Percentiles rank a stretch among this genome's conserved stretches.
Conservation (phyloP, 2,888 invertebrate genomes). For the Macrophya alboannulata region DNA sequence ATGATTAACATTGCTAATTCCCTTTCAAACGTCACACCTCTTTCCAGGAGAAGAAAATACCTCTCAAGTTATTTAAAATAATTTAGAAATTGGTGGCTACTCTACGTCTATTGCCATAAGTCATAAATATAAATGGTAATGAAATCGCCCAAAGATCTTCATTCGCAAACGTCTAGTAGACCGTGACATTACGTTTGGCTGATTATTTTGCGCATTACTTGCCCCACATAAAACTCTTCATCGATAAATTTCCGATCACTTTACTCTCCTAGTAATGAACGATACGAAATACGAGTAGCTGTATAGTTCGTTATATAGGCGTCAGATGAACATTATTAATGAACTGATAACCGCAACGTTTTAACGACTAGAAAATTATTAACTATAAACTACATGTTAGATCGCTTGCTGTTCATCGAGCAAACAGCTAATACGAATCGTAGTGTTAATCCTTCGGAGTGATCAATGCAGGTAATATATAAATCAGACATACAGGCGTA, state of each 20-base stretch:
- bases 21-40: not conserved
- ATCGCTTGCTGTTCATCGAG: not conserved
- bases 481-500: not conserved
- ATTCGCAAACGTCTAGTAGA: not conserved
- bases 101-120: not conserved
- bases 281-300: too few species aligned
- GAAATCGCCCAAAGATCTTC: not conserved
- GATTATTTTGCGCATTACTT: not conserved
- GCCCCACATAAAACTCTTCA: not conserved
- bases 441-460: not conserved
- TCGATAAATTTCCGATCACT: too few species aligned
- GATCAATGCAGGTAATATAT: not conserved
- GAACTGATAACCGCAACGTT: too few species aligned
- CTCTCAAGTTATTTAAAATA: not conserved
- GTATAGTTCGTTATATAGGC: too few species aligned
- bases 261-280: too few species aligned
- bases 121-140: conserved; percentile 9
- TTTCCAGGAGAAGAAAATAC: not conserved
- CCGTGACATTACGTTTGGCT: not conserved
- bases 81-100: not conserved
- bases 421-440: not conserved
- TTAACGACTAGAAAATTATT: too few species aligned
- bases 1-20: not conserved
- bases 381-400: too few species aligned
- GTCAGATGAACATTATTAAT: too few species aligned